Evolutionary conservation across 2,113 vertebrate genomes (phyloP), one percentile per base, ranked within the genome.

Genomic region (Austrofundulus limnaeus): DNA sequence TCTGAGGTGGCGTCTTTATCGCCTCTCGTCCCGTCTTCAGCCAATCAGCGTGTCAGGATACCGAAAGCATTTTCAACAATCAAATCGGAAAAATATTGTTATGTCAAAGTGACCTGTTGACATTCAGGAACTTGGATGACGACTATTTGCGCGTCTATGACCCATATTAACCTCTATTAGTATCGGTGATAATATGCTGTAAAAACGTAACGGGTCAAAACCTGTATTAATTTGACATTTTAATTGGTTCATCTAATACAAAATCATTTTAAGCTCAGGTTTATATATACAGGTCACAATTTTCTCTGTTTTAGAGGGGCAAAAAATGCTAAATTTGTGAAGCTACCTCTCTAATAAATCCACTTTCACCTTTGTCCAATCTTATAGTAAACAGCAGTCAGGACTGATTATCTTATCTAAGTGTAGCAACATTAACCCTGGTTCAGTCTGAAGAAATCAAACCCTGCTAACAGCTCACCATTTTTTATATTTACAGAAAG

Each of bases 1-100:
- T 77, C 83, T 74, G 20, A 12, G 38, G n/a, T 9, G 24, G 4
- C 1, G 46, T 57, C 66, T 80, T 34, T 82, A 79, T 84, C 77
- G 69, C 0, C 1, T 12, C 4, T 31, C 47, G 38, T 76, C 28
- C 41, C 57, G 46, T 34, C 45, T 59, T 37, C 39, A 41, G 25
- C 45, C 53, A 60, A 72, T 83, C 72, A 43, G 47, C 31, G 45
- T 0, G 11, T 25, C 17, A 15, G 41, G 48, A 70, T 37, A 70
- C 38, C 31, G 38, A 38, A 24, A 12, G 37, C 48, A 34, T 59
- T 64, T 28, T n/a, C 15, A 17, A 25, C 19, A 28, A 16, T 14
- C 20, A 56, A 21, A 43, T 31, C 5, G 56, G 43, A 46, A 70
- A 43, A 16, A 45, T 24, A 5, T 21, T 60, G 48, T 34, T 34